Evolutionary conservation across 1,140 invertebrate genomes (phyloP), one percentile per base, ranked within the genome.

Genomic region (Zophobas atratus): DNA sequence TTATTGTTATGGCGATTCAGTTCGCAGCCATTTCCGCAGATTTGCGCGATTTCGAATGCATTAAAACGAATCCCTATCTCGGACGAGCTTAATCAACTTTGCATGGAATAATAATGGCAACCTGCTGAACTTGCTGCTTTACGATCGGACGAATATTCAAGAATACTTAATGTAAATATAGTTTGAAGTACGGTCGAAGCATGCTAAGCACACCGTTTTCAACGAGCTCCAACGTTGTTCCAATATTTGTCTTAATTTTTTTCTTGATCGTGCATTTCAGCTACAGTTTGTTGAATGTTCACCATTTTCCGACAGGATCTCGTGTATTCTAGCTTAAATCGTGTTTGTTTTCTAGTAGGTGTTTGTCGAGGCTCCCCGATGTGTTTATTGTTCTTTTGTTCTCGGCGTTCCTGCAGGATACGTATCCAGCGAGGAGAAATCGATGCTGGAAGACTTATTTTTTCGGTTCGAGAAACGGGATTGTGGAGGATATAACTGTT

Each of bases 41-140:
- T 56, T 35, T 60, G 56, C 35, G 38, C 38, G 56, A 60, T 60
- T 60, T 60, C 38, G 3, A 8, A 60, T 60, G 56, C 35, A 60
- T 60, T 60, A 60, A 60, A 60, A 38, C 35, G 56, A 60, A 0
- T 60, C 56, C 56, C 8, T 6, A 36, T 60, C 56, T 60, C 56
- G 38, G n/a, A 39, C 35, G 56, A 39, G 38, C 32, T 60, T 60
- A 60, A 60, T 60, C 56, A 60, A 60, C 34, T 60, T 60, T 60
- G 56, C 56, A 60, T 60, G 56, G 55, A 60, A 60, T 60, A 60
- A 60, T 60, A 60, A 60, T 38, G 36, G 36, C 56, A 60, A 60
- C 56, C 56, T 60, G 56, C 56, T 60, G 56, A 60, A 60, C 56
- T 60, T 60, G 56, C 56, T 60, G 56, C 56, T 60, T 60, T 60